phyloP scores from a whole-genome alignment of 2,888 invertebrate genomes.

The Darwinula stevensoni region DNA sequence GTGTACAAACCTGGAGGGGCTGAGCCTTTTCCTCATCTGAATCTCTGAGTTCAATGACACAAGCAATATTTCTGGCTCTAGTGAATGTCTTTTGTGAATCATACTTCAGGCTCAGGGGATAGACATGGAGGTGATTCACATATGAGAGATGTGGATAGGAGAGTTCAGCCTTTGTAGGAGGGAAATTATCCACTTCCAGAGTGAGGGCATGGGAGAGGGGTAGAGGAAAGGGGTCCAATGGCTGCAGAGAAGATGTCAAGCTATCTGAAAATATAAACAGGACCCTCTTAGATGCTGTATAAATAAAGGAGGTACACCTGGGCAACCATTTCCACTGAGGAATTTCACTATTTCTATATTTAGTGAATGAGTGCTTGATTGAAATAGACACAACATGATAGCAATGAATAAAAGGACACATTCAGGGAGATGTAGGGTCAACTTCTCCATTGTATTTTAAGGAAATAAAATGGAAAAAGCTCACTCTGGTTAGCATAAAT shows the following conservation, averaged over 20 bases:
- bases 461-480: too few species aligned
- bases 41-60: conserved; percentile 58
- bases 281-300: too few species aligned
- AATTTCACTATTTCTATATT: too few species aligned
- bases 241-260: conserved; percentile 48
- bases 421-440: too few species aligned
- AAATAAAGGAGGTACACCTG: too few species aligned
- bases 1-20: conserved; percentile 33
- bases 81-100: conserved; percentile 74
- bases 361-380: too few species aligned
- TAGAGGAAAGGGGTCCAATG: conserved; percentile 51
- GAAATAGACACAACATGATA: too few species aligned
- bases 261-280: too few species aligned
- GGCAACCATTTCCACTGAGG: too few species aligned
- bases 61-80: conserved; percentile 76
- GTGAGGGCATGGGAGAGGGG: conserved; percentile 45
- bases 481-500: too few species aligned
- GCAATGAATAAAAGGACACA: too few species aligned
- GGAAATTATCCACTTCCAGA: conserved; percentile 53
- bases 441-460: too few species aligned
- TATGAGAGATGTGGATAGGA: conserved; percentile 52
- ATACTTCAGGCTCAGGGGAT: conserved; percentile 54
- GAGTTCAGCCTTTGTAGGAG: conserved; percentile 22
- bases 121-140: conserved; percentile 69
- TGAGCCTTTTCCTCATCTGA: conserved; percentile 37